Percentiles rank a stretch among this genome's conserved stretches.
These are phyloP conservation scores for Tribolium madens DNA, from an alignment of 1,140 invertebrate genomes.

Conservation along the genomic window DNA sequence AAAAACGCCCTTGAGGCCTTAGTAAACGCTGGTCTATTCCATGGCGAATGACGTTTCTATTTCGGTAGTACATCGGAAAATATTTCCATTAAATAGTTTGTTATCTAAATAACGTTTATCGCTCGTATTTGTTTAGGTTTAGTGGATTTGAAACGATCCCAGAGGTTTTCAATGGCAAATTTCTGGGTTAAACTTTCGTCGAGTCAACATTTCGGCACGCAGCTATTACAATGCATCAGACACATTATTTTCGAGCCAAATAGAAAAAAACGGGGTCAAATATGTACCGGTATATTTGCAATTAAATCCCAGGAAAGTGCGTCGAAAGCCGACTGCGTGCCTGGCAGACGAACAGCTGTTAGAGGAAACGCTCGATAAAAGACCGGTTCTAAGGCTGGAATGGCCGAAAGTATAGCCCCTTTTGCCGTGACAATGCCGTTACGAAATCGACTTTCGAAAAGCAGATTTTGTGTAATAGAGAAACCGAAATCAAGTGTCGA, in stretches of 20 bases:
- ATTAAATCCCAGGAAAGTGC: conserved; percentile 35
- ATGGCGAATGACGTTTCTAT: conserved; percentile 11
- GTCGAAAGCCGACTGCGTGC: background rate
- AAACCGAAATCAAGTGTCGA: conserved; percentile 43
- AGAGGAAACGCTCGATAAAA: conserved; percentile 20
- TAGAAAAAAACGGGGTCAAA: conserved; percentile 28
- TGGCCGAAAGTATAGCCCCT: background rate
- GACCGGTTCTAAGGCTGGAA: conserved; percentile 2
- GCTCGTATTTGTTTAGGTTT: conserved; percentile 26
- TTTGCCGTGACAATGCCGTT: conserved; percentile 2
- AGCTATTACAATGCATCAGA: conserved; percentile 12
- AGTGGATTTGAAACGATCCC: background rate
- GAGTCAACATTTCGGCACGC: conserved; percentile 6
- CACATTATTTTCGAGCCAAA: conserved; percentile 26
- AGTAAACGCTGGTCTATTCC: background rate
- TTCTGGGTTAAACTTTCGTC: conserved; percentile 22
- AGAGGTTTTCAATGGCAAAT: background rate
- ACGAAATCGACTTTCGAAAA: conserved; percentile 35
- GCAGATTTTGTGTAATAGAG: conserved; percentile 42
- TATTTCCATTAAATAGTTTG: conserved; percentile 17
- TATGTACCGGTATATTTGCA: conserved; percentile 33
- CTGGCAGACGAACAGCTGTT: conserved; percentile 37
- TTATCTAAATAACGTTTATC: conserved; percentile 32
- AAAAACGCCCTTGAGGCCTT: conserved; percentile 17
- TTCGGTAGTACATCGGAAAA: conserved; percentile 8